phyloP scores from a whole-genome alignment of 2,888 invertebrate species.

The Xylocampa areola region DNA sequence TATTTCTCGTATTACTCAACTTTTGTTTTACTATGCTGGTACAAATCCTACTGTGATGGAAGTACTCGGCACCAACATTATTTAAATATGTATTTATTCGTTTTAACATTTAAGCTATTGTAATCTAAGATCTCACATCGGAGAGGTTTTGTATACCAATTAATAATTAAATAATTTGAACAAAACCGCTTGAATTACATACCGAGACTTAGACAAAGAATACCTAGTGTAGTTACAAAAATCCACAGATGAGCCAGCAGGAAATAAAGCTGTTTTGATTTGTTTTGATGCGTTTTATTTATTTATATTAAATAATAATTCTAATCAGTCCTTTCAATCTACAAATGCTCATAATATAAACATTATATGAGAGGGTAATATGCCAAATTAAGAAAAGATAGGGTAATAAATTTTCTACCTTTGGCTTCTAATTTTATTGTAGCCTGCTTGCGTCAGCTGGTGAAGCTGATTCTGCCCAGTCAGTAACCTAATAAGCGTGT shows the following conservation, averaged over 20 bases:
- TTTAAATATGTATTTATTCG: conserved; percentile 64
- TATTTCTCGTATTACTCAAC: conserved; percentile 63
- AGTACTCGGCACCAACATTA: conserved; percentile 64
- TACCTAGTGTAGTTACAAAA: conserved; percentile 78
- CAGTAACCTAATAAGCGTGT: too few species aligned
- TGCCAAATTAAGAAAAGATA: too few species aligned
- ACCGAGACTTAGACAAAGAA: conserved; percentile 67
- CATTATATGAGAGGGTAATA: too few species aligned
- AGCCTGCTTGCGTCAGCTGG: too few species aligned
- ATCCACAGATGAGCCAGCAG: conserved; percentile 83
- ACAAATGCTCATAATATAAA: too few species aligned
- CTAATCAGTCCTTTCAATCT: neutral
- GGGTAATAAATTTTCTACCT: too few species aligned
- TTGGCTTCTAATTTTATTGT: too few species aligned
- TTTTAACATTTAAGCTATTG: conserved; percentile 63
- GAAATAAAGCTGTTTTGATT: conserved; percentile 89
- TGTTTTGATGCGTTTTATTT: conserved; percentile 79
- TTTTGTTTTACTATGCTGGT: conserved; percentile 60
- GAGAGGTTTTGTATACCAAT: conserved; percentile 64
- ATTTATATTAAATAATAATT: conserved; percentile 46
- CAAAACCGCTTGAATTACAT: conserved; percentile 60
- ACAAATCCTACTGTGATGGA: conserved; percentile 61
- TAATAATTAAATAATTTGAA: conserved; percentile 57
- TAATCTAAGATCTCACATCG: conserved; percentile 66
- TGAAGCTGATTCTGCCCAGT: too few species aligned